A percentile compares a stretch with the other conserved stretches of the same genome.
phyloP scores from a whole-genome alignment of 2,113 vertebrate species.

The Cyprinus carpio region DNA sequence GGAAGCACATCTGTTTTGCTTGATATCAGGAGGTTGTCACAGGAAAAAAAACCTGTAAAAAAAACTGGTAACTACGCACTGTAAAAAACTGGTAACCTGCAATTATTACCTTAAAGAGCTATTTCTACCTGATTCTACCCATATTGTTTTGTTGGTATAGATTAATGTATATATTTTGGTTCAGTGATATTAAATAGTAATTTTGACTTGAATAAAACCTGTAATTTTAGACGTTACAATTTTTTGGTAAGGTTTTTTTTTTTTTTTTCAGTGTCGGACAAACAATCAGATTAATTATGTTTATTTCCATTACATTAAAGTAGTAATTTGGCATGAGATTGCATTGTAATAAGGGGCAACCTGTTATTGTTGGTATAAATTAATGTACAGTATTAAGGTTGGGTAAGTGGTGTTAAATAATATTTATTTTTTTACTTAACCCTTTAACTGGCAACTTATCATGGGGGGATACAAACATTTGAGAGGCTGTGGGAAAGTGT shows the following conservation, averaged over 20 bases:
- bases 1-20: background rate
- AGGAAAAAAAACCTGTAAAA: too few relatives aligned
- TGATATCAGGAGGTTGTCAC: background rate
- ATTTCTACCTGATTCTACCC: background rate
- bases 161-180: background rate
- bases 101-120: background rate
- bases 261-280: background rate
- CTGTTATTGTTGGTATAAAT: background rate
- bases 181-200: background rate
- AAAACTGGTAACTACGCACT: background rate
- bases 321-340: background rate
- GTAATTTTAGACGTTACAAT: background rate
- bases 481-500: too few relatives aligned
- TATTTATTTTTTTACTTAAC: background rate
- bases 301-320: background rate
- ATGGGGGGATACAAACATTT: too few relatives aligned
- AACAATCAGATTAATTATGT: background rate
- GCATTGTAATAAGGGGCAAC: background rate
- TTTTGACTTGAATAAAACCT: too few relatives aligned
- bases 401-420: background rate
- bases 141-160: background rate
- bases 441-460: too few relatives aligned
- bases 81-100: too few relatives aligned
- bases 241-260: background rate
- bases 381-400: background rate